phyloP scores from a whole-genome alignment of 2,113 vertebrate genomes.

The Chaetorhynchus papuensis region DNA sequence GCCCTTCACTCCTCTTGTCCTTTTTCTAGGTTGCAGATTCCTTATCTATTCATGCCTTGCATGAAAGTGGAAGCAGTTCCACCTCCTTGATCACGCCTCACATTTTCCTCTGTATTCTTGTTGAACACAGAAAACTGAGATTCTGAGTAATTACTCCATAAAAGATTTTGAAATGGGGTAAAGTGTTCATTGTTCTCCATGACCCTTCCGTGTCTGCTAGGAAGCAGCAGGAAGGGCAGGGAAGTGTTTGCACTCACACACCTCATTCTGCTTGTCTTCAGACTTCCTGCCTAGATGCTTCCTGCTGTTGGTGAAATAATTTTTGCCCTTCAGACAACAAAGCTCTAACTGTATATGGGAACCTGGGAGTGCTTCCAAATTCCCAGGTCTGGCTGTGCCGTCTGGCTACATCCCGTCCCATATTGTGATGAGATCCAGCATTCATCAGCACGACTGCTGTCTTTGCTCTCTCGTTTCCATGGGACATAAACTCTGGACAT shows the following conservation, averaged over 20 bases:
- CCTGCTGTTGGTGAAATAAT: conserved; percentile 8
- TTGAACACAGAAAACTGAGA: not conserved
- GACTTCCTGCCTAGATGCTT: conserved; percentile 33
- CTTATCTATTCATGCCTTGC: fast-evolving
- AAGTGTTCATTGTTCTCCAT: not conserved
- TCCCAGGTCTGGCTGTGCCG: conserved; percentile 4
- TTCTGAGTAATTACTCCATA: not conserved
- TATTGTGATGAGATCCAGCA: not conserved
- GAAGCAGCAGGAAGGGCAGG: conserved; percentile 39
- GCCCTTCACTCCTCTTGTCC: not conserved
- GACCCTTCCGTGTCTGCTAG: not conserved
- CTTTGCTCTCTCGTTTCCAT: not conserved
- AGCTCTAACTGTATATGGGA: not conserved
- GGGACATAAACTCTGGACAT: not conserved
- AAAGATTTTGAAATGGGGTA: not conserved
- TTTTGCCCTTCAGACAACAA: conserved; percentile 38
- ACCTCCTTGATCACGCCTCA: not conserved
- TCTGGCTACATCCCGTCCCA: not conserved
- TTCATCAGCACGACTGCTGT: not conserved
- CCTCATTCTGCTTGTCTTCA: not conserved
- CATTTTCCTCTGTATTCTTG: not conserved
- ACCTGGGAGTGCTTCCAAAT: conserved; percentile 32
- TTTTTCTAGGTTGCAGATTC: not conserved
- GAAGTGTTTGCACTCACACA: not conserved
- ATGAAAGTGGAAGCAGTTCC: not conserved